A percentile compares a stretch with the other conserved stretches of the same genome.
Evolutionary conservation across 2,888 invertebrate genomes (phyloP).

Genomic region (Salticus scenicus): DNA sequence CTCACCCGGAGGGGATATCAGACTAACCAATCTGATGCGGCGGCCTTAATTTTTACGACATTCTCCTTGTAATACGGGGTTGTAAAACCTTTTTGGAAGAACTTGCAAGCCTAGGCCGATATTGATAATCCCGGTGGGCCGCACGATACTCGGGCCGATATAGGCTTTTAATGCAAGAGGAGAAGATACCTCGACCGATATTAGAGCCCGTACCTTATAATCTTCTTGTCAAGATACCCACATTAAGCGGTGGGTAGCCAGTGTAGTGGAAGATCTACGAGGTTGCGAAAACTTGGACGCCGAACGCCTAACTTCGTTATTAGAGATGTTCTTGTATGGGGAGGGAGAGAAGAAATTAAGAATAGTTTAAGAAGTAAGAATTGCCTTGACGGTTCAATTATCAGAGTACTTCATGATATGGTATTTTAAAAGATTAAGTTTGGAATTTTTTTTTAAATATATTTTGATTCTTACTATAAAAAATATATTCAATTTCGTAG

Average conservation of each 20-base stretch:
- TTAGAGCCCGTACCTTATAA: conserved; percentile 63
- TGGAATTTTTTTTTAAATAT: too few species aligned
- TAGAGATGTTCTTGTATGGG: not conserved
- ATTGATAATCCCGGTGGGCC: conserved; percentile 68
- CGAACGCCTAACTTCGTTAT: not conserved
- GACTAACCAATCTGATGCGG: conserved; percentile 58
- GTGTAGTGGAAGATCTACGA: conserved; percentile 41
- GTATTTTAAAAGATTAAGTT: too few species aligned
- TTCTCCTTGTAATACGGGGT: conserved; percentile 51
- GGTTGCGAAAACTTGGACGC: conserved; percentile 6
- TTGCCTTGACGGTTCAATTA: too few species aligned
- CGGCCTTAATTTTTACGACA: conserved; percentile 67
- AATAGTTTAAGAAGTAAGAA: not conserved
- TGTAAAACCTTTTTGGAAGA: conserved; percentile 40
- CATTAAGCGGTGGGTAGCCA: conserved; percentile 55
- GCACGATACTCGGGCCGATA: conserved; percentile 48
- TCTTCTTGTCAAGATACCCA: conserved; percentile 65
- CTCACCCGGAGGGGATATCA: conserved; percentile 48
- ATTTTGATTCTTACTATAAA: too few species aligned
- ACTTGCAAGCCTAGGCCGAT: conserved; percentile 43
- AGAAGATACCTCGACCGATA: conserved; percentile 45
- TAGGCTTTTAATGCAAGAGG: conserved; percentile 65
- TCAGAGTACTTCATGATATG: too few species aligned
- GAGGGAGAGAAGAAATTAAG: not conserved
- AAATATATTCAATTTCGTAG: too few species aligned